Conservation (phyloP, 2,113 vertebrate species). For the Heteronetta atricapilla region DNA sequence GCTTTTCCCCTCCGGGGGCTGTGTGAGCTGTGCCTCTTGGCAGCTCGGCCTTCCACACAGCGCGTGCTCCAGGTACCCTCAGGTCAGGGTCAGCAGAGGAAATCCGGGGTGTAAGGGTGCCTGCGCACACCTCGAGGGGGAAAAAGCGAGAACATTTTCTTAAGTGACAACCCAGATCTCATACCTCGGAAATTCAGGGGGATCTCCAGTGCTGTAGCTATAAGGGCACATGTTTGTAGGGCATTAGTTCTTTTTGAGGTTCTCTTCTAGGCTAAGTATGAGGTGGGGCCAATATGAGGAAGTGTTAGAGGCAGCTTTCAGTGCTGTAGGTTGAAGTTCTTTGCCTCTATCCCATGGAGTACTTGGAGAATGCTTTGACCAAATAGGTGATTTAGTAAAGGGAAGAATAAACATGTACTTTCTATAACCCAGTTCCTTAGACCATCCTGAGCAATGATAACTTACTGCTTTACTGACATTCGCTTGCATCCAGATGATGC, state of each 20-base stretch:
- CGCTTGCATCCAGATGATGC: not conserved
- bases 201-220: not conserved
- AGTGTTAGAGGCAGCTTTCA: not conserved
- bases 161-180: rapidly evolving
- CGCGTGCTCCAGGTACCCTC: not conserved
- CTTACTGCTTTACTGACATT: not conserved
- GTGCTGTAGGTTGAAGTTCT: not conserved
- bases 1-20: not conserved
- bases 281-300: not conserved
- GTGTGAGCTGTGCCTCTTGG: not conserved
- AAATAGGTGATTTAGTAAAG: not conserved
- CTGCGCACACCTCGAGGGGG: not conserved
- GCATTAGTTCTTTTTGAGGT: rapidly evolving
- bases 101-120: not conserved
- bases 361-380: not conserved
- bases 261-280: not conserved
- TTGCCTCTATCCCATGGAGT: not conserved
- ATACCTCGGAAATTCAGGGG: not conserved
- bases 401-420: not conserved
- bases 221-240: not conserved
- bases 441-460: not conserved
- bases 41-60: not conserved
- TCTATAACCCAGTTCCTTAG: not conserved
- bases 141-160: not conserved
- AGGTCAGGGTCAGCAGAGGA: rapidly evolving